Percentiles rank a stretch among this genome's conserved stretches.
Evolutionary conservation across 2,797 vertebrate species (phyloP).

Genomic region (Pangasius mekongensis): DNA sequence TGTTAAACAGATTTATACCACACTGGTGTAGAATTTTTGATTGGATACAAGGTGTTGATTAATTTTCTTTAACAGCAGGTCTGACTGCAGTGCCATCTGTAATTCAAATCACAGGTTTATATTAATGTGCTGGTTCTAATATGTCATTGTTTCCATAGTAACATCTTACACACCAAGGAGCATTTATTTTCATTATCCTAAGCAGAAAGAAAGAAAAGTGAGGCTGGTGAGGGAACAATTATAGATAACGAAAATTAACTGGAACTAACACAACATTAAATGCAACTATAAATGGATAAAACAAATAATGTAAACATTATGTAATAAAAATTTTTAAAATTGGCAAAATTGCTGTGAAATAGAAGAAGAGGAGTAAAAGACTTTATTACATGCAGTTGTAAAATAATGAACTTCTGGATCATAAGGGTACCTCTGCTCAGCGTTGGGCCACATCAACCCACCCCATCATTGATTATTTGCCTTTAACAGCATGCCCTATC

Average conservation of each 20-base stretch:
- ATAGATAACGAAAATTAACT: neutral
- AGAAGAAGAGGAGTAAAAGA: neutral
- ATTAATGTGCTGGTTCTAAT: neutral
- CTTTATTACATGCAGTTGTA: neutral
- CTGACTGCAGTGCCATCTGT: neutral
- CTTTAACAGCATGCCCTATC: neutral
- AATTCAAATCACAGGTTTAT: neutral
- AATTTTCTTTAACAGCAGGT: neutral
- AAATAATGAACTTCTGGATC: neutral
- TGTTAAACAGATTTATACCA: neutral
- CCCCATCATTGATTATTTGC: neutral
- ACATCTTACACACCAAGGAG: neutral
- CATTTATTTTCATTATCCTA: neutral
- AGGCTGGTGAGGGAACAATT: neutral
- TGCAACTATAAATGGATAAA: neutral
- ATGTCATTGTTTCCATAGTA: neutral
- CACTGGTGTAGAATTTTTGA: too few species aligned
- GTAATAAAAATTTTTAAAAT: too few species aligned
- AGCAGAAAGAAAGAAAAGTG: neutral
- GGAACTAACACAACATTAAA: neutral
- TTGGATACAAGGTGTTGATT: neutral
- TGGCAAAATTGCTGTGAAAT: neutral
- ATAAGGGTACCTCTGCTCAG: neutral
- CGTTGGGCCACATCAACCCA: neutral
- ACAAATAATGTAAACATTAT: neutral